Base-by-base conservation (phyloP, 2,888 invertebrate genomes). In the Macrosiphum euphorbiae region DNA sequence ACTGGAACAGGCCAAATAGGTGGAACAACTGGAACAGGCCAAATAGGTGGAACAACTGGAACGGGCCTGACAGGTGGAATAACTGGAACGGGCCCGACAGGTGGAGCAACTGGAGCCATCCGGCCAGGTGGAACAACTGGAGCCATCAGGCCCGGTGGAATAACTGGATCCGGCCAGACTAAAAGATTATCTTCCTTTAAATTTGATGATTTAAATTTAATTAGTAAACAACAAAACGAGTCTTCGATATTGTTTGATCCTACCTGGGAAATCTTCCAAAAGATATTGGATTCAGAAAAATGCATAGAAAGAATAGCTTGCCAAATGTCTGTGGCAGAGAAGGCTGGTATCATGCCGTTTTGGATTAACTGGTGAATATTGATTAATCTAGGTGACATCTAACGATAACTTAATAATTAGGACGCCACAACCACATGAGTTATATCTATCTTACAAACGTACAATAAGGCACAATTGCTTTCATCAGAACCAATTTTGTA, bases 361-460 rank as follows among this genome's bases (percentile, higher is more conserved):
- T 87, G 87, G 87, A 87, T 87, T 87, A 87, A 87, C 50, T n/a
- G 87, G 87, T 87, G 35, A 67, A 35, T 67, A 67, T 67, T 67
- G 5, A 20, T n/a, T n/a, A 35, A 67, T 20, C 16, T 35, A 35
- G 35, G n/a, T 35, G 7, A 67, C 16, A 35, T 7, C 28, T 20
- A 16, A 5, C 20, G 5, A 67, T 67, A 67, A 16, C 13, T 35
- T 67, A n/a, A 67, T 67, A 35, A 67, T 67, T 67, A 16, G n/a
- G n/a, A 35, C 2, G 7, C 20, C 7, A 67, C 16, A 67, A 67
- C 16, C 67, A 0, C 5, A 20, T 67, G 16, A n/a, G 16, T 67
- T 67, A 5, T 67, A 16, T 16, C 16, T 2, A 4, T 67, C 16
- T 55, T 55, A 7, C 16, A n/a, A 67, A 67, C 16, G n/a, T 67